Percentiles rank a stretch among this genome's conserved stretches.
phyloP scores from a whole-genome alignment of 64 coral and sea anemone species.

The Montipora capricornis region DNA sequence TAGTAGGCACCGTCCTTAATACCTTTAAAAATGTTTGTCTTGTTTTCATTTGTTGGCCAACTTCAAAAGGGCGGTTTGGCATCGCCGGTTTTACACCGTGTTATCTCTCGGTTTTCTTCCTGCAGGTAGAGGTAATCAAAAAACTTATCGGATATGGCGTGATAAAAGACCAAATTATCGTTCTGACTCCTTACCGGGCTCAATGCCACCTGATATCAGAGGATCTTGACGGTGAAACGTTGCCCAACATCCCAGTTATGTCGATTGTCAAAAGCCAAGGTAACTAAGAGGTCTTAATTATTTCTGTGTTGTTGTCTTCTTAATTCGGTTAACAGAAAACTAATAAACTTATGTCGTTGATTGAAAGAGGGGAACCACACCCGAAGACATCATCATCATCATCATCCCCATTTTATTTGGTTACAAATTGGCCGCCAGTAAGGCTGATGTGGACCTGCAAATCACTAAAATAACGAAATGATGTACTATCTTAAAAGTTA shows the following conservation, averaged over 20 bases:
- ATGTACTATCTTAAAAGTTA: background rate
- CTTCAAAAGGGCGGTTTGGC: too few relatives aligned
- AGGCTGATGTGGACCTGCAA: background rate
- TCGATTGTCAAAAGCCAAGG: slow-evolving; percentile 92
- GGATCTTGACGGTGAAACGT: background rate
- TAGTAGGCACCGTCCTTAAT: too few relatives aligned
- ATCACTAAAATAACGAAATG: background rate
- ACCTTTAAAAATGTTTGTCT: too few relatives aligned
- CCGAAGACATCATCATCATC: too few relatives aligned
- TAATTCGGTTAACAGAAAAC: too few relatives aligned
- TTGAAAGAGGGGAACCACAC: too few relatives aligned
- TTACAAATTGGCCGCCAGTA: background rate
- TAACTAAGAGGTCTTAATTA: background rate
- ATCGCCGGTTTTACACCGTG: too few relatives aligned
- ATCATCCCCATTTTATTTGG: background rate
- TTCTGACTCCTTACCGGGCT: slow-evolving; percentile 68
- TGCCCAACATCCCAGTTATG: slow-evolving; percentile 34
- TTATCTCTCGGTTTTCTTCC: background rate
- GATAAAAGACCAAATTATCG: slow-evolving; percentile 21
- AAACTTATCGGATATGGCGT: slow-evolving; percentile 16
- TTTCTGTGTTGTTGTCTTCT: background rate
- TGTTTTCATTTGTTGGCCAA: too few relatives aligned
- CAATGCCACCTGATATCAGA: slow-evolving; percentile 54
- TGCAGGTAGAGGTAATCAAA: slow-evolving; percentile 36
- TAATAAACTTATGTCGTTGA: too few relatives aligned